Evolutionary conservation across 2,888 invertebrate genomes (phyloP).

Genomic region (Agonopterix heracliana): DNA sequence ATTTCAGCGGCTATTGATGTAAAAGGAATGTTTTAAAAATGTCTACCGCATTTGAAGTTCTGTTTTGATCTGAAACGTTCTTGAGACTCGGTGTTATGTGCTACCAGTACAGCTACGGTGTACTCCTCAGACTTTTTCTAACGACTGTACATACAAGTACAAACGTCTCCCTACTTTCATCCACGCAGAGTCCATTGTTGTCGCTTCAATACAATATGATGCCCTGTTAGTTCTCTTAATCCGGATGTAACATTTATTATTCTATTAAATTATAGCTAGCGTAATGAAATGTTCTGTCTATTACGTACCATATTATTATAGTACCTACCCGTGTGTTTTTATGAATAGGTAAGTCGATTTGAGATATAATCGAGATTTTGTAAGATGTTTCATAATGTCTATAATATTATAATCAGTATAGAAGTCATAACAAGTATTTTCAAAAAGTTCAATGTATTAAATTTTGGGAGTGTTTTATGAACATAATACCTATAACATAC

Average conservation of each 20-base stretch:
- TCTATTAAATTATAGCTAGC: slow-evolving; percentile 53
- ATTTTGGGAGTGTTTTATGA: too few species aligned
- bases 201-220: slow-evolving; percentile 58
- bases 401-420: too few species aligned
- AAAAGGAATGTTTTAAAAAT: too few species aligned
- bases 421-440: too few species aligned
- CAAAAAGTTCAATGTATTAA: too few species aligned
- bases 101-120: too few species aligned
- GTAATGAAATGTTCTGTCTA: slow-evolving; percentile 18
- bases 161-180: slow-evolving; percentile 31
- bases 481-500: too few species aligned
- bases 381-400: neutral
- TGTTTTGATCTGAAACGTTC: too few species aligned
- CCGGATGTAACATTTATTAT: slow-evolving; percentile 73
- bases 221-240: slow-evolving; percentile 63
- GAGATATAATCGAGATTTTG: neutral
- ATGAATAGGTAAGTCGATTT: neutral
- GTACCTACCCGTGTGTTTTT: neutral
- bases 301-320: neutral
- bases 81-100: too few species aligned
- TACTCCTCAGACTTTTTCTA: too few species aligned
- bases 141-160: neutral
- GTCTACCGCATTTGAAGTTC: too few species aligned
- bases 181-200: slow-evolving; percentile 53
- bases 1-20: neutral